Base-by-base conservation (phyloP, 92 coral and sea anemone genomes). In the Palythoa heliodiscus region DNA sequence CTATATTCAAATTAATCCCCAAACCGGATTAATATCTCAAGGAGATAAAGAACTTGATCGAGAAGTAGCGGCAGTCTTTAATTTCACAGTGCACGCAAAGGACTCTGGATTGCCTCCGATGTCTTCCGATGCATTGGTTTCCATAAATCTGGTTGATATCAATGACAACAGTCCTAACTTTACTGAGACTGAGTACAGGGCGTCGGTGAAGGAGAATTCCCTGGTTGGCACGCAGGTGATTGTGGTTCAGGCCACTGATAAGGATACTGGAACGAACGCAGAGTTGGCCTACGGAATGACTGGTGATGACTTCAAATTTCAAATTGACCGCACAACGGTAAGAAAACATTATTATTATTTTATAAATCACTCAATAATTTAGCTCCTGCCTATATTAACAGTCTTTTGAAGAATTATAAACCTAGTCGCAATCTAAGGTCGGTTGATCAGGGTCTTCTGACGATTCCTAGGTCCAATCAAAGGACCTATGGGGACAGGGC, bases 151-250 rank as follows among this genome's bases (percentile, higher is more conserved):
- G 71, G 89, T 93, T 9, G 99, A 96, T 86, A 86, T 95, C 66
- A 96, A 96, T 54, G 99, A 96, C 53, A 89, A 96, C 75, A 80
- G 82, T 35, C 99, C 99, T 16, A 55, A 16, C 11, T 96, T 96
- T 79, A 87, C 87, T 61, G 83, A 86, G 63, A 83, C 91, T 15
- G 95, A 90, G 38, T 96, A 92, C 74, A 86, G 87, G 48, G 98
- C 93, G 38, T 82, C 83, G 22, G 99, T 96, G 22, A 87, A 75
- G 83, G 98, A 96, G 85, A 96, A 96, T 78, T 96, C 91, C 20
- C 93, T 92, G 15, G 53, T 57, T 11, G 97, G 97, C 10, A 89
- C 99, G 0, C 75, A 60, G 6, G 93, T 95, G 22, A 86, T 91
- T 24, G 88, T 86, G 11, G 91, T 93, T 71, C 87, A 89, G 11